Base-by-base conservation (phyloP, 1,140 invertebrate genomes). In the Grapholita molesta region DNA sequence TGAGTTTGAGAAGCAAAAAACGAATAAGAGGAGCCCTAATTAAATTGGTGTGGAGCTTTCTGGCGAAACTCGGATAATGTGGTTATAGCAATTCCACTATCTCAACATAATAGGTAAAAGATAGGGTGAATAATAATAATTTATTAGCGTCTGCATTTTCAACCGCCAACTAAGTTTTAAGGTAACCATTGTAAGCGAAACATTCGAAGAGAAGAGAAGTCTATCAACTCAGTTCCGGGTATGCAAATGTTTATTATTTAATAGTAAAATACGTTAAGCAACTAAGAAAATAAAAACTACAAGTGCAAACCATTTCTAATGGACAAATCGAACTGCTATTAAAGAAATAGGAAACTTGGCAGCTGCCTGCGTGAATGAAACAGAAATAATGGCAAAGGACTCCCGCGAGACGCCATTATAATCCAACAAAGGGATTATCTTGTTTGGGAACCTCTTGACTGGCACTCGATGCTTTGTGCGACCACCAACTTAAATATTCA, bases 391-490 rank as follows among this genome's bases (percentile, higher is more conserved):
- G 83, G 81, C 76, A 55, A 78, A 80, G 78, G 73, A 80, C 81
- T 86, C 86, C 81, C 84, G 68, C 74, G 82, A 88, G 86, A 85
- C 79, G 79, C 86, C 82, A 89, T 91, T 91, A 91, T 89, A 89
- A 89, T 84, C 85, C 86, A 88, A 91, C 89, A 91, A 91, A 87
- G 87, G 87, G 86, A 91, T 91, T 91, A 91, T 91, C 87, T 89
- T 91, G 89, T 91, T 91, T 91, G 86, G 86, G 89, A 89, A 89
- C 86, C 84, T 87, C 86, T 87, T 90, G 86, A 91, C 88, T 85
- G 78, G 80, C 79, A 82, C 85, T 89, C 84, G 83, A 83, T 76
- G 75, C 84, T 86, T 84, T 85, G 82, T 86, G 84, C 55, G 25
- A 15, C 55, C 55, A 61, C 55, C 55, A 61, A 61, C 55, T 61